Base-by-base conservation (phyloP, 2,113 vertebrate genomes). In the Catharus minimus region DNA sequence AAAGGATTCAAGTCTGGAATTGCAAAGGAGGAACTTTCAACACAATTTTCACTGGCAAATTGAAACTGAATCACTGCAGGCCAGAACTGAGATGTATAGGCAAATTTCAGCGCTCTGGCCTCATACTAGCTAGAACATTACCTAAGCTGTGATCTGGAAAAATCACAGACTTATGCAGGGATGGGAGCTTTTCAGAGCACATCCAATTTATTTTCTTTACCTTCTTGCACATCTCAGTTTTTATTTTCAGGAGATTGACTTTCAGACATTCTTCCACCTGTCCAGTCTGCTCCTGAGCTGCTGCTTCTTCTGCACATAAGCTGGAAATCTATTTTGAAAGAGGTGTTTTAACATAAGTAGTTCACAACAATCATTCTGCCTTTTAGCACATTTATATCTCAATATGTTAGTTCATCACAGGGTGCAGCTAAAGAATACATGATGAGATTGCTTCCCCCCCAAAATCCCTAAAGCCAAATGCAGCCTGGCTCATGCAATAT, bases 261-360 rank as follows among this genome's bases (percentile, higher is more conserved):
- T 99, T 99, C 72, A 99, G 97, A 95, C 99, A 99, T 89, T 99
- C 99, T 93, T 99, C 99, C 41, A 99, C 99, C 92, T 99, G 99
- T 30, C 99, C 99, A 1, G 99, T 99, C 96, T 99, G 99, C 89
- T 99, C 99, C 93, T 99, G 99, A 64, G 99, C 99, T 18, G 99
- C 99, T 27, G 98, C 99, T 89, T 99, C 99, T 90, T 99, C 99
- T 0, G 98, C 97, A 95, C 99, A 99, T 23, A 99, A 96, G 39
- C 50, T 97, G 30, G 98, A 98, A 90, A 99, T 99, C 99, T 99
- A 83, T 77, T 89, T 90, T 57, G 49, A 88, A 84, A 83, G 38
- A 68, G 39, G 43, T n/a, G 44, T 89, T 94, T 92, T 47, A 90
- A 60, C 7, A 2, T 20, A 81, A 79, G 44, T 17, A 62, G 47